These are phyloP conservation scores for Junonia oenone DNA, from an alignment of 2,888 invertebrate species.

Conservation along the genomic window DNA sequence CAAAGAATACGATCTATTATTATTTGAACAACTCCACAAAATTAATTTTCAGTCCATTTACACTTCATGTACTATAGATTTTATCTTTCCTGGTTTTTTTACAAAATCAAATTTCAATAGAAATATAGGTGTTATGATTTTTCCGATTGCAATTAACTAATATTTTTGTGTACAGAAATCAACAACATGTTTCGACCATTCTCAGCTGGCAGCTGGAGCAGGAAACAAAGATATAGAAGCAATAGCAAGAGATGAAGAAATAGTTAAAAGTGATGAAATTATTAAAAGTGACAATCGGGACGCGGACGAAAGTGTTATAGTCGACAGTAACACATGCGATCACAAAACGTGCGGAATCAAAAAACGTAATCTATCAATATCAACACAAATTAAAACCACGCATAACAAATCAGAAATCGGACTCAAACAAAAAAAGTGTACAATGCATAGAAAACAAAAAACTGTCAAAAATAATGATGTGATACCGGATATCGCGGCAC, in stretches of 20 bases:
- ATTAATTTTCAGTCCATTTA: too few relatives aligned
- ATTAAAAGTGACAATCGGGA: conserved; percentile 30
- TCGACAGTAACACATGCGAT: conserved; percentile 38
- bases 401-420: conserved; percentile 70
- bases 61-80: too few relatives aligned
- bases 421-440: conserved; percentile 62
- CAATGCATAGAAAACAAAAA: conserved; percentile 56
- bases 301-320: conserved; percentile 37
- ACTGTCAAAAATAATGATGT: conserved; percentile 48
- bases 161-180: too few relatives aligned
- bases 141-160: too few relatives aligned
- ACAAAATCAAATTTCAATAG: too few relatives aligned
- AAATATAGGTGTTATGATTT: too few relatives aligned
- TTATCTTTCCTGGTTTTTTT: too few relatives aligned
- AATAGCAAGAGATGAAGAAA: conserved; percentile 34
- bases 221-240: conserved; percentile 27
- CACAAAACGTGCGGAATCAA: conserved; percentile 49
- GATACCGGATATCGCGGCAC: conserved; percentile 52
- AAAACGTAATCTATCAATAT: conserved; percentile 59
- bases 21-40: too few relatives aligned
- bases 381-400: conserved; percentile 63
- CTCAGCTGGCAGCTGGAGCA: conserved; percentile 51
- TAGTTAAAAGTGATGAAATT: conserved; percentile 35
- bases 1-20: neutral
- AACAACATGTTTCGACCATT: conserved; percentile 65